Conservation (phyloP, 2,797 vertebrate species). For the Phrynocephalus forsythii region DNA sequence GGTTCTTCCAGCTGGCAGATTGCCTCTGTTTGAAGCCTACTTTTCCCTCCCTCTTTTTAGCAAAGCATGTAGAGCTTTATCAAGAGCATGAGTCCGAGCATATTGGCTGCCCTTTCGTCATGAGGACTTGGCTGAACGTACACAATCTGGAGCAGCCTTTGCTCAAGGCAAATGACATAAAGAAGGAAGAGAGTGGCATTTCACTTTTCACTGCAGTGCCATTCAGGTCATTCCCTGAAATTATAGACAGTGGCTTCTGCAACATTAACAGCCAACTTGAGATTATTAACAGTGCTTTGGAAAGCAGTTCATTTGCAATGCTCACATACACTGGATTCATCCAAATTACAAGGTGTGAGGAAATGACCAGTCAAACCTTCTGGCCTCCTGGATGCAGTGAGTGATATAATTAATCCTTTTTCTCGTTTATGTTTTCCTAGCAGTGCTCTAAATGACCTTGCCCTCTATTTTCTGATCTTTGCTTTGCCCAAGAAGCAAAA, state of each 20-base stretch:
- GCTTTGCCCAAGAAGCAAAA: constrained; percentile 53
- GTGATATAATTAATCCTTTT: constrained; percentile 70
- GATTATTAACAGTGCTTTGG: constrained; percentile 72
- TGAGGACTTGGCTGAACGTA: constrained; percentile 60
- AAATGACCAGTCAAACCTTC: constrained; percentile 65
- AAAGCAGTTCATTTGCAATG: constrained; percentile 65
- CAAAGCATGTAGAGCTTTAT: constrained; percentile 33
- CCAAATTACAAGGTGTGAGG: constrained; percentile 73
- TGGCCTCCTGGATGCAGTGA: constrained; percentile 62
- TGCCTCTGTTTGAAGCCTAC: neutral
- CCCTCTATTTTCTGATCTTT: constrained; percentile 58
- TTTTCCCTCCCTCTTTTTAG: constrained; percentile 38
- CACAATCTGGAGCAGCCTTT: constrained; percentile 72
- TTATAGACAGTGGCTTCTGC: constrained; percentile 70
- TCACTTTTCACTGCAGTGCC: constrained; percentile 71
- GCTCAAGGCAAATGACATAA: constrained; percentile 73
- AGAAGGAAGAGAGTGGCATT: constrained; percentile 71
- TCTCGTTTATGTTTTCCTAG: constrained; percentile 62
- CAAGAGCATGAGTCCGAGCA: constrained; percentile 54
- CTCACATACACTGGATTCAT: constrained; percentile 54
- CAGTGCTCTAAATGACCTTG: constrained; percentile 40
- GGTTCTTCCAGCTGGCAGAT: neutral
- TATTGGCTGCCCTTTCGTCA: constrained; percentile 65
- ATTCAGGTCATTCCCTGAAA: constrained; percentile 70
- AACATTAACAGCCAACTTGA: constrained; percentile 70